Evolutionary conservation across 2,113 vertebrate genomes (phyloP).

Genomic region (Origma solitaria): DNA sequence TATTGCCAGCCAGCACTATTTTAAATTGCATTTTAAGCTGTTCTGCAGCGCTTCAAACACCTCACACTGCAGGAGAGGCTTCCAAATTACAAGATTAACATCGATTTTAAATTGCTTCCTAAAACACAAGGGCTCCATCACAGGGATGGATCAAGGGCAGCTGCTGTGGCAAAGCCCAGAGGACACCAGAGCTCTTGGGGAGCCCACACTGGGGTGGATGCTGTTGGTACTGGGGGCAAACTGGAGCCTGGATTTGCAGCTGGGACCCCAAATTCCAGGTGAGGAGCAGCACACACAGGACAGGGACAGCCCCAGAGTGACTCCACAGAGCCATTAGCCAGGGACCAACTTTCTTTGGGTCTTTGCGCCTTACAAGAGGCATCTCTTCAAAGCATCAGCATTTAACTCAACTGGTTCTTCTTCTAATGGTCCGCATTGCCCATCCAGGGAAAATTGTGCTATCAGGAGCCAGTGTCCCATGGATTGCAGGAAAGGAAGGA

Average conservation of each 20-base stretch:
- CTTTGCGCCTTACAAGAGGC: background rate
- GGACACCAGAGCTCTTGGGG: background rate
- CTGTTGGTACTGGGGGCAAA: background rate
- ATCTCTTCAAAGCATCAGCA: fast-evolving
- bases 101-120: conserved; percentile 12
- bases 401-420: background rate
- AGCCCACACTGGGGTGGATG: background rate
- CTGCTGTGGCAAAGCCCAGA: background rate
- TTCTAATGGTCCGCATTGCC: fast-evolving
- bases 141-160: background rate
- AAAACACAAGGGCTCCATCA: background rate
- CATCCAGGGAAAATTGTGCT: fast-evolving
- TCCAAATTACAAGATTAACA: conserved; percentile 35
- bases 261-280: background rate
- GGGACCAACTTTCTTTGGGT: fast-evolving
- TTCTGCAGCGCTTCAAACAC: conserved; percentile 10
- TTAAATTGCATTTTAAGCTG: conserved; percentile 45
- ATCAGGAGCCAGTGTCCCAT: fast-evolving
- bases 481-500: background rate
- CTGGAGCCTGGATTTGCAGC: background rate
- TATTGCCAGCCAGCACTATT: conserved; percentile 12
- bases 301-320: background rate
- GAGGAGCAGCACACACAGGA: background rate
- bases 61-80: background rate
- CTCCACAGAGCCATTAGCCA: fast-evolving